Evolutionary conservation across 2,888 invertebrate genomes (phyloP).

Genomic region (Conomelus anceps): DNA sequence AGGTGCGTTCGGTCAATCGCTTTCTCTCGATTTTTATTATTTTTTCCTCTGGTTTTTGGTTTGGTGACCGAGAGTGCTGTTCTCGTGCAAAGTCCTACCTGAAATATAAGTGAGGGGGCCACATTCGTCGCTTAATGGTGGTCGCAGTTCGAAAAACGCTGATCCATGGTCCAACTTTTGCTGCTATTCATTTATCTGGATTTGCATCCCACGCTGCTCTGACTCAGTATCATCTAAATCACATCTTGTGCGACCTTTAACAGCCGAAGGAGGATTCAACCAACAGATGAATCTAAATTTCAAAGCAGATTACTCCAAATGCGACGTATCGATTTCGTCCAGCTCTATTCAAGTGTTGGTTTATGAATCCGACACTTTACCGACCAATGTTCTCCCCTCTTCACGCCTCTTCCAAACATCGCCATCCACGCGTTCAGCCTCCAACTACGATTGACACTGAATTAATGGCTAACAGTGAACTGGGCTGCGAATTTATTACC

Average conservation of each 20-base stretch:
- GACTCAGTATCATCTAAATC: background rate
- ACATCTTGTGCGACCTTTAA: background rate
- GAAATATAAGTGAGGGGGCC: background rate
- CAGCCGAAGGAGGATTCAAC: background rate
- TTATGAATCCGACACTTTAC: background rate
- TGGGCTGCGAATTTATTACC: background rate
- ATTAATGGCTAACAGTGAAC: background rate
- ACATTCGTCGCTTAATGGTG: background rate
- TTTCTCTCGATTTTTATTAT: background rate
- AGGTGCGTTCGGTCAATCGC: background rate
- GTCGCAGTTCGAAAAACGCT: background rate
- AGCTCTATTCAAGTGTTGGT: background rate
- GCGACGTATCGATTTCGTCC: background rate
- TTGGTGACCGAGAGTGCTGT: too few species aligned
- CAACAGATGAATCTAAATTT: slow-evolving; percentile 4
- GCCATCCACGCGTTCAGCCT: background rate
- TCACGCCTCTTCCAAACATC: too few species aligned
- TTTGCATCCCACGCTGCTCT: slow-evolving; percentile 8
- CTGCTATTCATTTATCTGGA: slow-evolving; percentile 11
- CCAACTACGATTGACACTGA: background rate
- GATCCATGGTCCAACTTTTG: background rate
- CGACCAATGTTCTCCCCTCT: background rate
- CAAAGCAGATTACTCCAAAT: background rate
- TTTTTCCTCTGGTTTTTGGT: too few species aligned
- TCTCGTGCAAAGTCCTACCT: background rate